Base-by-base conservation (phyloP, 2,113 vertebrate species). In the Bubo scandiacus region DNA sequence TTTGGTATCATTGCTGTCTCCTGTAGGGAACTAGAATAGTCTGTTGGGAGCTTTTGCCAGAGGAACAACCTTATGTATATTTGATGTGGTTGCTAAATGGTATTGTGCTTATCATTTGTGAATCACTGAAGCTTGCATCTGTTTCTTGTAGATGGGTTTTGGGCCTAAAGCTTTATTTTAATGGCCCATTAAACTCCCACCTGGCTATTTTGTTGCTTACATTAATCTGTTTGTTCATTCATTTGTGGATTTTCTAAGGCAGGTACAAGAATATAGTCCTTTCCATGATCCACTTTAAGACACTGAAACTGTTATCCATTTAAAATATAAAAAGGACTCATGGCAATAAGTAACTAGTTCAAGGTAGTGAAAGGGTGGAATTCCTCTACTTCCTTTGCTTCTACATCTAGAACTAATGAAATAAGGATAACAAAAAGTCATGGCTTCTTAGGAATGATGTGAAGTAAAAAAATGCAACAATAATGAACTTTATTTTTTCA, bases 71-170 rank as follows among this genome's bases (percentile, higher is more conserved):
- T 84, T 75, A 82, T 68, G 9, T n/a, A 82, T 94, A 92, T 92
- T 94, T 86, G 47, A 82, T 82, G 40, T n/a, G 21, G 19, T 57
- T 91, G 47, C 70, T 92, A 96, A 96, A 87, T 61, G 52, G 51
- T 66, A n/a, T 72, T n/a, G 16, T 12, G 16, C 21, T 90, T 92
- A 84, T 73, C 43, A 77, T 85, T 81, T 87, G 68, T 91, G 59
- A 75, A 90, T 84, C 80, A 63, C 13, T 80, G 61, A 54, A 90
- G 57, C 61, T 67, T 87, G 52, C 58, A 61, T 88, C 82, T 93
- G 14, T 86, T 92, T 36, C 68, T 62, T 62, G 27, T 59, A 78
- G 26, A 32, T 92, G 40, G 8, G 43, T 47, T 90, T 94, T 38
- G 18, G 45, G 52, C 73, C 12, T 13, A 63, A 85, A 94, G 42